These are phyloP conservation scores for Trachemys scripta DNA, from an alignment of 2,113 vertebrate genomes.

Conservation along the genomic window DNA sequence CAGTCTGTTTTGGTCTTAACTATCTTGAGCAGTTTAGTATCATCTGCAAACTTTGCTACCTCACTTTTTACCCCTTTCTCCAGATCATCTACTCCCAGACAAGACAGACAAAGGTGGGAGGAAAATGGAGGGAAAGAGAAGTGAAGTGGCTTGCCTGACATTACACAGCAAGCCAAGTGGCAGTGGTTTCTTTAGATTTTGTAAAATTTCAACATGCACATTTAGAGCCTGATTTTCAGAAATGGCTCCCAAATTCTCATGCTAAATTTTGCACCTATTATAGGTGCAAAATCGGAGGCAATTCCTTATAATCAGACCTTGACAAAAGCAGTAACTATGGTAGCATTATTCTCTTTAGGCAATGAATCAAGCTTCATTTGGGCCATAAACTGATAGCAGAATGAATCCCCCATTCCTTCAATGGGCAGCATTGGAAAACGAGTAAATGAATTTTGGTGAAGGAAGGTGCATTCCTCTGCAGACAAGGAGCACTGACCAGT, in stretches of 20 bases:
- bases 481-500: not conserved
- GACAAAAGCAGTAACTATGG: accelerated
- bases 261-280: not conserved
- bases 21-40: too few relatives aligned
- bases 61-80: too few relatives aligned
- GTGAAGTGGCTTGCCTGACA: not conserved
- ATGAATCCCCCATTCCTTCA: not conserved
- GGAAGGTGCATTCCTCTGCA: not conserved
- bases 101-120: not conserved
- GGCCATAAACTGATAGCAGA: not conserved
- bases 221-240: not conserved
- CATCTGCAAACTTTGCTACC: too few relatives aligned
- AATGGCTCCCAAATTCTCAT: accelerated
- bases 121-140: not conserved
- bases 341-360: not conserved
- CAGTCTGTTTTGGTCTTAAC: too few relatives aligned
- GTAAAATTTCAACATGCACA: not conserved
- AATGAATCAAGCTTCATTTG: not conserved
- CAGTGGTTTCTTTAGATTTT: not conserved
- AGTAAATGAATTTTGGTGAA: not conserved
- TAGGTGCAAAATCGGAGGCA: not conserved
- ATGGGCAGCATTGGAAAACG: not conserved
- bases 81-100: not conserved
- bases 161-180: not conserved
- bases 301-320: not conserved